Evolutionary conservation across 2,797 vertebrate genomes (phyloP), one percentile per base, ranked within the genome.

Genomic region (Knipowitschia caucasica): DNA sequence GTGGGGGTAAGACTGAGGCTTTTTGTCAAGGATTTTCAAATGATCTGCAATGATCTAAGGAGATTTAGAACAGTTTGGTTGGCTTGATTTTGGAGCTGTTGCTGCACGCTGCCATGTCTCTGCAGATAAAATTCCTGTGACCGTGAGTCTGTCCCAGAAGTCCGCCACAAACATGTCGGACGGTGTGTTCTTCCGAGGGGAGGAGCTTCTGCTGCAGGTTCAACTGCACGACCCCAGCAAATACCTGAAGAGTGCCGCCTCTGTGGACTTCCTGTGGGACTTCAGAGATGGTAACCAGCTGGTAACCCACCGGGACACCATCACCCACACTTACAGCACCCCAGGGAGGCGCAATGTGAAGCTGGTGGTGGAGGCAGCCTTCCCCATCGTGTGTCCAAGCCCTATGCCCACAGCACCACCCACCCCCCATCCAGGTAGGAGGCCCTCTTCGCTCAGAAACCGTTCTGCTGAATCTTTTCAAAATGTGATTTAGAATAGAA

Each of bases 161-260:
- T 89, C 90, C 3, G 88, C 93, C 11, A 80, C 85, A 55, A 94
- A 95, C 77, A 54, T 87, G 39, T 90, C 93, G 0, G 88, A 91
- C 9, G 89, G 87, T 4, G 85, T 92, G 56, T 98, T 95, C 75
- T 87, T 94, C 71, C 88, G 89, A 49, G 91, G 89, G 18, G 86
- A 91, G 2, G 92, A 95, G 10, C 87, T 98, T 23, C 69, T 80
- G 3, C 96, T 97, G 56, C 76, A 82, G 2, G 92, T 93, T 50
- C 81, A 84, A 56, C 69, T 98, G 34, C 95, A 99, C 0, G 96
- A 99, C 68, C 96, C 96, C 64, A 95, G 94, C 34, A 57, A 89
- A 55, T 99, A 95, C 59, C 90, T 99, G 39, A 94, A 92, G 44
- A 84, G 83, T 1, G 93, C 95, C 0, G 70, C 83, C 27, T 64